These are phyloP conservation scores for Rhagonycha fulva DNA, from an alignment of 2,888 invertebrate genomes.

Conservation along the genomic window DNA sequence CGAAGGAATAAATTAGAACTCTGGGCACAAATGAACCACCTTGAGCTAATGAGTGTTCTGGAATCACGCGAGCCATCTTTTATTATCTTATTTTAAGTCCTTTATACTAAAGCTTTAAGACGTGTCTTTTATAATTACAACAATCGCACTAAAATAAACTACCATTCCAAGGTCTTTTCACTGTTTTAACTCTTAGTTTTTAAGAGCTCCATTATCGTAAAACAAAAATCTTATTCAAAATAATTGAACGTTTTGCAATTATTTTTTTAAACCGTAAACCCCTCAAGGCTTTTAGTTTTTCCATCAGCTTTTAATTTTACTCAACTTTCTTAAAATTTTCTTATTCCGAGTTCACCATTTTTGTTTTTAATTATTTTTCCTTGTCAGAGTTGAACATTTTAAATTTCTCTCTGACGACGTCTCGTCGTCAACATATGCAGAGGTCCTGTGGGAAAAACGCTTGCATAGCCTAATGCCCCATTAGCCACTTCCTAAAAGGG, in stretches of 20 bases:
- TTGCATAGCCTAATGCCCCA: neutral
- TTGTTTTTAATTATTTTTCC: neutral
- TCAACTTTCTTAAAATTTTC: neutral
- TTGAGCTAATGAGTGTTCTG: constrained; percentile 38
- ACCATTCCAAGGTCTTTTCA: neutral
- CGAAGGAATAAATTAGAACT: constrained; percentile 39
- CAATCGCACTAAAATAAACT: neutral
- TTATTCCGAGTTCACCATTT: neutral
- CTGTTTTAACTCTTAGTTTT: neutral
- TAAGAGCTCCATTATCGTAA: neutral
- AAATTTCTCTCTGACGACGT: too few relatives aligned
- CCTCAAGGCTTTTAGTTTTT: neutral
- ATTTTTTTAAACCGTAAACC: neutral
- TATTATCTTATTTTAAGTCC: constrained; percentile 35
- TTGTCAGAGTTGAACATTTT: neutral
- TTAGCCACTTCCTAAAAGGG: neutral
- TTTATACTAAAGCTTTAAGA: constrained; percentile 5
- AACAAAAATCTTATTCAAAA: neutral
- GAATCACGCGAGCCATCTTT: constrained; percentile 37
- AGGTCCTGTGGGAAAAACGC: neutral
- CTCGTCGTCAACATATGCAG: neutral
- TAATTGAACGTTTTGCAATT: neutral
- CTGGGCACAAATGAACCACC: constrained; percentile 38
- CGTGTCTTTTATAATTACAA: constrained; percentile 13
- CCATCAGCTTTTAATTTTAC: neutral